phyloP scores from a whole-genome alignment of 1,140 invertebrate genomes.

The Papilio glaucus region DNA sequence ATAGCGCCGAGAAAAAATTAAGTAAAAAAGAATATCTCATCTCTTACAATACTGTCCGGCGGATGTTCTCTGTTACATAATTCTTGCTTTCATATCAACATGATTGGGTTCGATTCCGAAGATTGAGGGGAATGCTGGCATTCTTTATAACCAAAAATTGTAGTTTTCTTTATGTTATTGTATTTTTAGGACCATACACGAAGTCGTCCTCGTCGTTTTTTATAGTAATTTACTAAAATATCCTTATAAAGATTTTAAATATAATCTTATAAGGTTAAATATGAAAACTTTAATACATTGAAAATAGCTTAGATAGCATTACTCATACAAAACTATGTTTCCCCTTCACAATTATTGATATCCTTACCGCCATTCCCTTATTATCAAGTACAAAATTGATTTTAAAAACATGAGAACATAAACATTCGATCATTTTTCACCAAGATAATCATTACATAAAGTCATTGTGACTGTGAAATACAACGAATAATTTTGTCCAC shows the following conservation, averaged over 20 bases:
- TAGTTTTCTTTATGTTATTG: too few species aligned
- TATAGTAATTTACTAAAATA: too few species aligned
- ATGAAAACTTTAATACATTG: too few species aligned
- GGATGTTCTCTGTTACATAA: conserved; percentile 19
- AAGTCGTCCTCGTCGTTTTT: too few species aligned
- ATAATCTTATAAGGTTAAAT: too few species aligned
- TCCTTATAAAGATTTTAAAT: not conserved
- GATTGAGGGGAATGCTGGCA: not conserved
- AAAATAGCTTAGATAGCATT: too few species aligned
- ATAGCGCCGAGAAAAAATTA: not conserved
- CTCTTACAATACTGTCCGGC: conserved; percentile 18
- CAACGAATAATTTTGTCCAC: not conserved
- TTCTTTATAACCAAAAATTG: too few species aligned
- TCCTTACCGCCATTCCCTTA: not conserved
- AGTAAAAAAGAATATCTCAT: conserved; percentile 12
- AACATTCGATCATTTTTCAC: too few species aligned
- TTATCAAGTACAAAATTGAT: not conserved
- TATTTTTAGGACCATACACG: too few species aligned
- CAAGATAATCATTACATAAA: too few species aligned
- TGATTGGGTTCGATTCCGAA: conserved; percentile 20
- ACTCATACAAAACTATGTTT: too few species aligned
- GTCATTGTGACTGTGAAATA: not conserved
- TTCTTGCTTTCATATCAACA: conserved; percentile 9
- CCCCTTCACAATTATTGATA: not conserved
- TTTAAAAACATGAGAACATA: not conserved